These are phyloP conservation scores for Hyles vespertilio DNA, from an alignment of 1,140 invertebrate genomes.

Conservation along the genomic window DNA sequence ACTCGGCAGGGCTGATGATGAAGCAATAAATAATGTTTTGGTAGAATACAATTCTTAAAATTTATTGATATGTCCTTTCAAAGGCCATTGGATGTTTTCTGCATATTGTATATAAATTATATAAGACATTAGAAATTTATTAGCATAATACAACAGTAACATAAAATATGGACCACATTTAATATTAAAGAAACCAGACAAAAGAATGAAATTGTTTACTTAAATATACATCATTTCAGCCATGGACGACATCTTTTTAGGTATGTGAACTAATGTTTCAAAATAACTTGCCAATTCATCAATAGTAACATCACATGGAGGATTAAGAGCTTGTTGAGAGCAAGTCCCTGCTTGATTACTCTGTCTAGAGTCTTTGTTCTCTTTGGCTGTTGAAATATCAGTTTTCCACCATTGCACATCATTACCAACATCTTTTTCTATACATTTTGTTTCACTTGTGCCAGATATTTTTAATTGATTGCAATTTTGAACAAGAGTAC, in stretches of 20 bases:
- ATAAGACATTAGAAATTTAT: too few species aligned
- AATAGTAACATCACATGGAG: conserved; percentile 87
- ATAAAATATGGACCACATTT: too few species aligned
- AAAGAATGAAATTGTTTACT: conserved; percentile 21
- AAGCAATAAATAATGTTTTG: too few species aligned
- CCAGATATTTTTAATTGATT: conserved; percentile 60
- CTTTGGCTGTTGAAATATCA: conserved; percentile 33
- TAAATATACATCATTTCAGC: conserved; percentile 98
- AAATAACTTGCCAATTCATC: conserved; percentile 95
- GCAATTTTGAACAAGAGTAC: conserved; percentile 53
- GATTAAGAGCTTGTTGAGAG: conserved; percentile 81
- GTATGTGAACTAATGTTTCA: conserved; percentile 94
- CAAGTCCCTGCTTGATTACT: conserved; percentile 58
- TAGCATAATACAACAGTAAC: too few species aligned
- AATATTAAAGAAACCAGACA: too few species aligned
- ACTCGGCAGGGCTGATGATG: too few species aligned
- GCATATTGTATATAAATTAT: too few species aligned
- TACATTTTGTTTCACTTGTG: conserved; percentile 22
- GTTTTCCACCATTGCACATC: conserved; percentile 50
- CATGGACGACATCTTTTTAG: conserved; percentile 97
- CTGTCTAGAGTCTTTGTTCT: conserved; percentile 24
- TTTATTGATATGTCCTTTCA: too few species aligned
- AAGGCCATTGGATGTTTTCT: too few species aligned
- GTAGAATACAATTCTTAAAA: too few species aligned
- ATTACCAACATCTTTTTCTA: conserved; percentile 28